phyloP scores from a whole-genome alignment of 1,140 invertebrate species.

The Cherax destructor region DNA sequence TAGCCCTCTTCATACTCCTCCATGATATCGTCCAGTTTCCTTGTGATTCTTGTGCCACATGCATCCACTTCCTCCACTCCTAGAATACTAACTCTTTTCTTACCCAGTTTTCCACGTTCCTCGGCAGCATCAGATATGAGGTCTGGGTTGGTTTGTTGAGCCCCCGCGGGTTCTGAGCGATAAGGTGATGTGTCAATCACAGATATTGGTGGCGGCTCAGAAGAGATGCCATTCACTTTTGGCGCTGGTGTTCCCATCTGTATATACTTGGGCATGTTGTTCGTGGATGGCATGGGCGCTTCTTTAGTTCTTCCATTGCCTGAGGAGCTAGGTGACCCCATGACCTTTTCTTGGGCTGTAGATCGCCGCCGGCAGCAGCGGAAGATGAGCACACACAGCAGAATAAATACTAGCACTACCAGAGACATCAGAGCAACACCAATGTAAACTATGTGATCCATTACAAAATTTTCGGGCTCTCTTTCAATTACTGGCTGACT shows the following conservation, averaged over 20 bases:
- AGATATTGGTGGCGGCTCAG: slow-evolving; percentile 65
- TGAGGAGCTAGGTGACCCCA: slow-evolving; percentile 40
- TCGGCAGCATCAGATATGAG: slow-evolving; percentile 67
- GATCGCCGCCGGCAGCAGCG: slow-evolving; percentile 63
- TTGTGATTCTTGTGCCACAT: slow-evolving; percentile 59
- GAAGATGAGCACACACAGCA: slow-evolving; percentile 63
- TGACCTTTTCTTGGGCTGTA: slow-evolving; percentile 39
- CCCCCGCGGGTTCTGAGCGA: slow-evolving; percentile 54
- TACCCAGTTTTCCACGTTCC: slow-evolving; percentile 63
- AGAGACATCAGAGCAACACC: slow-evolving; percentile 65
- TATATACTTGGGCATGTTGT: slow-evolving; percentile 70
- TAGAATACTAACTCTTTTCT: slow-evolving; percentile 70
- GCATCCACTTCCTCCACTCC: slow-evolving; percentile 71
- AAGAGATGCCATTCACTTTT: slow-evolving; percentile 67
- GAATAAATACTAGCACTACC: slow-evolving; percentile 66
- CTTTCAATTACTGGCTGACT: slow-evolving; percentile 77
- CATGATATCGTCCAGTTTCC: slow-evolving; percentile 68
- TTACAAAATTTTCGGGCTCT: slow-evolving; percentile 53
- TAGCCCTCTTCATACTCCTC: slow-evolving; percentile 70
- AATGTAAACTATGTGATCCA: slow-evolving; percentile 67
- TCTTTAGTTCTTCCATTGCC: slow-evolving; percentile 56
- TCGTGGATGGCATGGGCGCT: slow-evolving; percentile 37
- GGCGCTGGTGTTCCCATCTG: slow-evolving; percentile 71
- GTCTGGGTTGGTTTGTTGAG: slow-evolving; percentile 68
- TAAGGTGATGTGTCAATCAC: slow-evolving; percentile 70